Base-by-base conservation (phyloP, 1,140 invertebrate species). In the Solenopsis invicta region DNA sequence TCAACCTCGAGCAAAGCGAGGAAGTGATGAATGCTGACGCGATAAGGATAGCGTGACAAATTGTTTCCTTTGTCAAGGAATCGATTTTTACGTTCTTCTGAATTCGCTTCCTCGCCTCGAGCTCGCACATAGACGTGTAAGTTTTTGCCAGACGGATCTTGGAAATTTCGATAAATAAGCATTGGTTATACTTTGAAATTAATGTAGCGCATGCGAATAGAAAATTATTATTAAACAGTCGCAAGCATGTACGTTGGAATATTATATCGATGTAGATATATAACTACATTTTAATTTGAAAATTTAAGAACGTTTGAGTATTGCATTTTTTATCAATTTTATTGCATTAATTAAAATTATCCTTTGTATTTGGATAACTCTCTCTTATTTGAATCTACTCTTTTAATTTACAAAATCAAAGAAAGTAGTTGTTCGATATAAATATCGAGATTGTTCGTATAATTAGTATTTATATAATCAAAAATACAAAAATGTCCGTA, bases 31-130 rank as follows among this genome's bases (percentile, higher is more conserved):
- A 78, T 37, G 61, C 48, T 24, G 64, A 45, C 18, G 78, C 64
- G 64, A 69, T 81, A 67, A 69, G 41, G 66, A 82, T 82, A 61
- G 74, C 67, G 41, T 72, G 52, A 72, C 52, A 72, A 72, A 59
- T 74, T 59, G 24, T 74, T 61, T 48, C 41, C 48, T 75, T 75
- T 61, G 41, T 61, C 24, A 8, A 13, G 4, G 2, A 34, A 84
- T 84, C 69, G 54, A 75, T 84, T 74, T 61, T 62, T 21, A 41
- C 24, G 29, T 54, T 41, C 13, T 16, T 41, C 18, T 62, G 45
- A 62, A 81, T 66, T 24, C 13, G 62, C n/a, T 67, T 80, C 13
- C 13, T 41, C 34, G 16, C 54, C 37, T 52, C 18, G 24, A 29
- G 69, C 18, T 29, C 16, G n/a, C 16, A 59, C 54, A 61, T 45